Percentiles rank a stretch among this genome's conserved stretches.
Conservation (phyloP, 2,797 vertebrate genomes). For the Crenichthys baileyi region DNA sequence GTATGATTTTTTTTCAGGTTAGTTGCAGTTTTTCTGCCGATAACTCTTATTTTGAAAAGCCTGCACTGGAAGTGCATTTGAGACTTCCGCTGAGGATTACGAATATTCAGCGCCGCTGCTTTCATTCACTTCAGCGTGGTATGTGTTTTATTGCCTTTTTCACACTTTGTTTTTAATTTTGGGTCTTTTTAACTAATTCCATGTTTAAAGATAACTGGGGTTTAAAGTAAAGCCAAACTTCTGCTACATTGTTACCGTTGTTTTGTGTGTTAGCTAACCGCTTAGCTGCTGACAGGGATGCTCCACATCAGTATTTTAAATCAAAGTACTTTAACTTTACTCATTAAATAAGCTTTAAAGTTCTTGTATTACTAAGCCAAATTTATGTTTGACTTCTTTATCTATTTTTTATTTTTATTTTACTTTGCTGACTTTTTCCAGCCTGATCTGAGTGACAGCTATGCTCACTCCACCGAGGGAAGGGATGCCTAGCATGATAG, state of each 20-base stretch:
- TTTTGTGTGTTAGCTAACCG: neutral
- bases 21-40: neutral
- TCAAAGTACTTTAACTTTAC: neutral
- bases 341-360: neutral
- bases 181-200: accelerated
- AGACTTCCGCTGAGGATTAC: constrained; percentile 65
- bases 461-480: constrained; percentile 81
- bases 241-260: too few species aligned
- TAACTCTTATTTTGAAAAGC: neutral
- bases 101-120: constrained; percentile 65
- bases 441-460: constrained; percentile 26
- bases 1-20: neutral
- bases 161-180: neutral
- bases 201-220: neutral
- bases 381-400: neutral
- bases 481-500: constrained; percentile 84
- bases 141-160: constrained; percentile 13
- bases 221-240: neutral
- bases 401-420: neutral
- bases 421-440: constrained; percentile 2
- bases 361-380: neutral
- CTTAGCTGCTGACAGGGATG: neutral
- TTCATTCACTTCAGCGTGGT: constrained; percentile 65
- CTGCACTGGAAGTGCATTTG: constrained; percentile 18
- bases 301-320: neutral